These are phyloP conservation scores for Rhadinocentrus ornatus DNA, from an alignment of 2,797 vertebrate species.

Conservation along the genomic window DNA sequence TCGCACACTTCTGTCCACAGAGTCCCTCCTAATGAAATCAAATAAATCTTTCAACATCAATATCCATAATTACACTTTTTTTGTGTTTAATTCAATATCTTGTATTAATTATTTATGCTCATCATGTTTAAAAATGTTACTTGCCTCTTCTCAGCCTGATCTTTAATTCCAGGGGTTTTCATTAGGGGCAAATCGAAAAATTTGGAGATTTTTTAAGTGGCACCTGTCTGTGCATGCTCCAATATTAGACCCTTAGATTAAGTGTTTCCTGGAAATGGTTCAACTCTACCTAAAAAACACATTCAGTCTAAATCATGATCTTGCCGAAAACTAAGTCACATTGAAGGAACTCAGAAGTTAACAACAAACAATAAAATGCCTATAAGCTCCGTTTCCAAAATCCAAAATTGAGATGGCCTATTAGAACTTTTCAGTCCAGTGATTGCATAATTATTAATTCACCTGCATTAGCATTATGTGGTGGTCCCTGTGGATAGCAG, in stretches of 20 bases:
- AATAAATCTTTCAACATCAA: conserved; percentile 2
- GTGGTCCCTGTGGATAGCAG: conserved; percentile 83
- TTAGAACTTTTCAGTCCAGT: neutral
- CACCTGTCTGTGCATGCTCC: conserved; percentile 80
- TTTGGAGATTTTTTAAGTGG: conserved; percentile 63
- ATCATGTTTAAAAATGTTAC: conserved; percentile 9
- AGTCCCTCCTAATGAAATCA: conserved; percentile 36
- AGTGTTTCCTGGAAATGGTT: conserved; percentile 89
- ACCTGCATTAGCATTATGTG: conserved; percentile 90
- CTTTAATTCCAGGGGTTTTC: conserved; percentile 53
- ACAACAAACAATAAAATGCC: neutral
- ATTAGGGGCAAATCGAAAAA: conserved; percentile 79
- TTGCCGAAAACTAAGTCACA: neutral
- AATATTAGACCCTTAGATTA: conserved; percentile 88
- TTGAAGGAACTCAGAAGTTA: neutral
- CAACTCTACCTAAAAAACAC: conserved; percentile 85
- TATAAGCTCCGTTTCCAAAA: neutral
- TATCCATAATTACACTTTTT: neutral
- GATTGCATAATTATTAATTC: conserved; percentile 4
- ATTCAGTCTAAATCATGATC: conserved; percentile 1
- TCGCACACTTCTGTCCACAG: conserved; percentile 17
- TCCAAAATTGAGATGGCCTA: neutral
- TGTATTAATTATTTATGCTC: neutral
- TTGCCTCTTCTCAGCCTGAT: conserved; percentile 60
- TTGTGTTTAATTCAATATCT: neutral